These are phyloP conservation scores for Trachelipus rathkii DNA, from an alignment of 1,140 invertebrate species.

Conservation along the genomic window DNA sequence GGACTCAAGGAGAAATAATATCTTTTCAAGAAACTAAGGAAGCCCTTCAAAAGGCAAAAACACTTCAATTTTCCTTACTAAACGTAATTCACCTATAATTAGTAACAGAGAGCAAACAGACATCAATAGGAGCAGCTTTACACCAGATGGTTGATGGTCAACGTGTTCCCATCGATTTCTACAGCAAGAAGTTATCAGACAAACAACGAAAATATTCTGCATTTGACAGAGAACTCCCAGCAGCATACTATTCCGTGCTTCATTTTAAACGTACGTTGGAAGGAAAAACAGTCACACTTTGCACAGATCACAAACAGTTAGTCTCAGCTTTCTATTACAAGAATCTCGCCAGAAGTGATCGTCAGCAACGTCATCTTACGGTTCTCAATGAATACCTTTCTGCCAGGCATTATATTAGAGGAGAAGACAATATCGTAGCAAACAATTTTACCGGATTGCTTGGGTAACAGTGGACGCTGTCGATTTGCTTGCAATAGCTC, in stretches of 20 bases:
- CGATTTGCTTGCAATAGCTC: too few species aligned
- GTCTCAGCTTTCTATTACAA: constrained; percentile 1
- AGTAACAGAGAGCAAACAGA: too few species aligned
- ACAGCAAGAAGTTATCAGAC: not conserved
- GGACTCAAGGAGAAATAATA: constrained; percentile 15
- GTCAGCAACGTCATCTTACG: constrained; percentile 7
- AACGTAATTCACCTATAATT: not conserved
- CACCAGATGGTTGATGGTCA: too few species aligned
- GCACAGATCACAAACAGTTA: not conserved
- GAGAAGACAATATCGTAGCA: constrained; percentile 18
- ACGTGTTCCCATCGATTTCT: not conserved
- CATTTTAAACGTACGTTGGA: constrained; percentile 26
- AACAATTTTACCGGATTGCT: not conserved
- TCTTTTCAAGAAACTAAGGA: too few species aligned
- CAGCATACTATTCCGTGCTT: constrained; percentile 19
- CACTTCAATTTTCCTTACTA: not conserved
- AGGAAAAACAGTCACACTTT: not conserved
- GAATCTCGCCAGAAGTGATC: not conserved
- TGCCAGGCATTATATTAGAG: not conserved
- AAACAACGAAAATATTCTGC: too few species aligned
- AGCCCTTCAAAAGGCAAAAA: too few species aligned
- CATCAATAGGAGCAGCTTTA: too few species aligned
- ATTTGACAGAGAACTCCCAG: constrained; percentile 20
- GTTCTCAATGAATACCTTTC: not conserved
- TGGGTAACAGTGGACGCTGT: too few species aligned